These are phyloP conservation scores for Drosophila ogumai DNA, from an alignment of 1,140 invertebrate species.

Conservation along the genomic window DNA sequence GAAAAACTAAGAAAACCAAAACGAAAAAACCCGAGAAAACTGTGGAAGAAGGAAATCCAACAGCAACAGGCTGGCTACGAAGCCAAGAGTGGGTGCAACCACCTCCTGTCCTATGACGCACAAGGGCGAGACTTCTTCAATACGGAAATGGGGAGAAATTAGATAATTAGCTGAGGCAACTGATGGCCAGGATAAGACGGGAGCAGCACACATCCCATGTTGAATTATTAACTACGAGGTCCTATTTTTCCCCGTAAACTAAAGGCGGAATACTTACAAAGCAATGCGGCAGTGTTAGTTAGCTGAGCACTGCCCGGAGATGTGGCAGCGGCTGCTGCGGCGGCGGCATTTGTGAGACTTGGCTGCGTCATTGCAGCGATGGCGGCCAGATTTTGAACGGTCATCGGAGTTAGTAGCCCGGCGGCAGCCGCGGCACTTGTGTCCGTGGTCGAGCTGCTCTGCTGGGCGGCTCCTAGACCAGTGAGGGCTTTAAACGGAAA, in stretches of 20 bases:
- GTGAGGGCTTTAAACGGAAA: constrained; percentile 42
- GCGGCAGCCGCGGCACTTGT: constrained; percentile 86
- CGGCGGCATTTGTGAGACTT: constrained; percentile 86
- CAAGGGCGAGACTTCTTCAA: constrained; percentile 23
- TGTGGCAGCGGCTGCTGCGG: constrained; percentile 80
- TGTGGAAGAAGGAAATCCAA: not conserved
- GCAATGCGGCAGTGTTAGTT: constrained; percentile 80
- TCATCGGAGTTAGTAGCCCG: constrained; percentile 90
- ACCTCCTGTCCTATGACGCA: constrained; percentile 2
- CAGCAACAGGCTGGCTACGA: constrained; percentile 21
- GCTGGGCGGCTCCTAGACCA: constrained; percentile 85
- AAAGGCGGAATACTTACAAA: constrained; percentile 72
- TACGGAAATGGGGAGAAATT: constrained; percentile 30
- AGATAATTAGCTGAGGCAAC: constrained; percentile 35
- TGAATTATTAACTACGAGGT: constrained; percentile 24
- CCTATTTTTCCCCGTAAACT: not conserved
- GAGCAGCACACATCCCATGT: not conserved
- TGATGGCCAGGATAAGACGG: not conserved
- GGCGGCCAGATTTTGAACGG: constrained; percentile 95
- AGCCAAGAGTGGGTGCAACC: not conserved
- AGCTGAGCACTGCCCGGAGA: constrained; percentile 85
- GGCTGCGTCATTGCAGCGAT: constrained; percentile 93
- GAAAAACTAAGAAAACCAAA: constrained; percentile 1
- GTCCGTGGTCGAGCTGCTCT: constrained; percentile 65
- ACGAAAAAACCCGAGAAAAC: not conserved